Evolutionary conservation across 2,888 invertebrate genomes (phyloP), one percentile per base, ranked within the genome.

Genomic region (Cepaea hortensis): DNA sequence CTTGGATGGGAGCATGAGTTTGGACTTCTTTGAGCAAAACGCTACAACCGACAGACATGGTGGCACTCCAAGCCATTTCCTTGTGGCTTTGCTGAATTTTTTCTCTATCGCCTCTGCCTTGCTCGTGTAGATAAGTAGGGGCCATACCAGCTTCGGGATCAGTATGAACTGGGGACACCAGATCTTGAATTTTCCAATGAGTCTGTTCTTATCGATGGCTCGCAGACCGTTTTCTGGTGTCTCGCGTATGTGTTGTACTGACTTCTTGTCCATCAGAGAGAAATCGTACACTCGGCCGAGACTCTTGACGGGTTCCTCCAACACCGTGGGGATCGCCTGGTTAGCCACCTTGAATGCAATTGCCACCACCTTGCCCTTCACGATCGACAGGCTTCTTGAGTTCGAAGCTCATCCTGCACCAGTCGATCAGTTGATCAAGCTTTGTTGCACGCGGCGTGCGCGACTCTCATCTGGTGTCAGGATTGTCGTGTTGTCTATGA

Each of bases 171-270:
- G 35, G 35, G 1, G 84, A 65, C 65, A 77, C 62, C 76, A 65
- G 18, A 61, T 35, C 76, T 35, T 84, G 48, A 76, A 77, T 68
- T 84, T 73, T 55, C 68, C 77, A 15, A 61, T 62, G 23, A 80
- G 70, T 18, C 70, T 68, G 48, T 35, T 35, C 35, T 35, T 35
- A 35, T 35, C 35, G 35, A 35, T 35, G 35, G 35, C 35, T 35
- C 35, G 50, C 48, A 46, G 48, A 48, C 76, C 48, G 35, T 77
- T 50, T 62, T 65, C 77, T 13, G 77, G 50, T 13, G 48, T 55
- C 9, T 76, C 35, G 35, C 35, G 35, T 35, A 35, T 35, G 35
- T 35, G 4, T 55, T 50, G 62, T 18, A 65, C 11, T 62, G 77
- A 70, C 9, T n/a, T n/a, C 55, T 84, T 75, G 50, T 84, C 35